Base-by-base conservation (phyloP, 2,113 vertebrate genomes). In the Dipodomys merriami region DNA sequence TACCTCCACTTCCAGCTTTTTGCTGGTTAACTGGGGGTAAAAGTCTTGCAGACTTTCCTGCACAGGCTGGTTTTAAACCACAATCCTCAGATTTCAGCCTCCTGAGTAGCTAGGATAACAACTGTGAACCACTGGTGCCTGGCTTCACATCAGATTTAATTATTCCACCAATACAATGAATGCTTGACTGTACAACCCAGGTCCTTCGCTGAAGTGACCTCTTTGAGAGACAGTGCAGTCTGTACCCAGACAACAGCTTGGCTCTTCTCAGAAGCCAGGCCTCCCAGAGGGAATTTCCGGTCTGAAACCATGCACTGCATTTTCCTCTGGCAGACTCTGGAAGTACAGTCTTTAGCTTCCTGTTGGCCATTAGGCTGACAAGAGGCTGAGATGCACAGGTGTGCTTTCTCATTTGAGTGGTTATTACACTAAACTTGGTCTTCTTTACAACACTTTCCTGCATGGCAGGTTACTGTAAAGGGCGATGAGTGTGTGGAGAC, bases 381-480 rank as follows among this genome's bases (percentile, higher is more conserved):
- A 73, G 25, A 92, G 35, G 3, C 71, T 33, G 23, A 64, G 16
- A 83, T 49, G 68, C 33, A 91, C 12, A 29, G 5, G 49, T 6
- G 39, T 5, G 5, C 49, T 18, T 62, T 44, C 71, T 79, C 49
- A 60, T 53, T 71, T 0, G 8, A 72, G 46, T 12, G 19, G n/a
- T 46, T 19, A 78, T 35, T 6, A 76, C 64, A 20, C 46, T 19
- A 29, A 57, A 9, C 44, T 33, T 20, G n/a, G 67, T 65, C 69
- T 73, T 71, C 30, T 12, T 87, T 35, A 33, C 33, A 72, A 23
- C 27, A 53, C 5, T 19, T 25, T 46, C 30, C 53, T 65, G 1
- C 0, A 25, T 0, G 15, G 15, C 6, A 90, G 72, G 20, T 33
- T 30, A 33, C 12, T 2, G 18, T 7, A 39, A 57, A 13, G 4